These are phyloP conservation scores for Micrasema minimum DNA, from an alignment of 1,140 invertebrate genomes.

Conservation along the genomic window DNA sequence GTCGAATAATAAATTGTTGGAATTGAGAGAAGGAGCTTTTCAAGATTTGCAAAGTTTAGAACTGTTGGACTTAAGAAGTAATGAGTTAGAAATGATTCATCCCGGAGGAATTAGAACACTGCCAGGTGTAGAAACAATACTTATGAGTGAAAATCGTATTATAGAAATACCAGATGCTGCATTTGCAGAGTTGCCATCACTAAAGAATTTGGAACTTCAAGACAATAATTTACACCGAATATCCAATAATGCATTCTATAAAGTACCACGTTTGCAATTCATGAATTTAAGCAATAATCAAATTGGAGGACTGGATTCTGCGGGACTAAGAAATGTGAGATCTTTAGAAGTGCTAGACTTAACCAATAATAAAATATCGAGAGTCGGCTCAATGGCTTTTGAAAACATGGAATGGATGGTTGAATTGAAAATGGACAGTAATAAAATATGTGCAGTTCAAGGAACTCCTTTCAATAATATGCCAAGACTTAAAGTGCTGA, in stretches of 20 bases:
- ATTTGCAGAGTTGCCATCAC: constrained; percentile 79
- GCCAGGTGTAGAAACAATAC: constrained; percentile 79
- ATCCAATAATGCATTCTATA: constrained; percentile 80
- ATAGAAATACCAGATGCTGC: constrained; percentile 77
- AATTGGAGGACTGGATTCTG: constrained; percentile 75
- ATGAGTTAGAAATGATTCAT: constrained; percentile 82
- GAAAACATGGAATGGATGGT: constrained; percentile 84
- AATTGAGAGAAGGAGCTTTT: constrained; percentile 78
- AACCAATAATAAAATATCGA: constrained; percentile 80
- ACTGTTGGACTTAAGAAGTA: constrained; percentile 82
- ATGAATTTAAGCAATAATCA: constrained; percentile 86
- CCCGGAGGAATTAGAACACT: constrained; percentile 80
- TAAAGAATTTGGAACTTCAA: constrained; percentile 82
- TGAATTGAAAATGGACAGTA: constrained; percentile 83
- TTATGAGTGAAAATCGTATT: constrained; percentile 80
- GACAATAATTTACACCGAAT: constrained; percentile 81
- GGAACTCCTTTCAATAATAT: constrained; percentile 82
- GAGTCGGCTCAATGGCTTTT: constrained; percentile 73
- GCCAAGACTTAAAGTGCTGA: constrained; percentile 82
- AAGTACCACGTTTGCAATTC: constrained; percentile 80
- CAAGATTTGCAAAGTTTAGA: constrained; percentile 76
- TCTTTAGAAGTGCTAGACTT: constrained; percentile 85
- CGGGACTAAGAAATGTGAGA: constrained; percentile 75
- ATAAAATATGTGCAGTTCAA: constrained; percentile 77
- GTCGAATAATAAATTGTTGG: constrained; percentile 79